Evolutionary conservation across 1,140 invertebrate genomes (phyloP).

Genomic region (Riptortus pedestris): DNA sequence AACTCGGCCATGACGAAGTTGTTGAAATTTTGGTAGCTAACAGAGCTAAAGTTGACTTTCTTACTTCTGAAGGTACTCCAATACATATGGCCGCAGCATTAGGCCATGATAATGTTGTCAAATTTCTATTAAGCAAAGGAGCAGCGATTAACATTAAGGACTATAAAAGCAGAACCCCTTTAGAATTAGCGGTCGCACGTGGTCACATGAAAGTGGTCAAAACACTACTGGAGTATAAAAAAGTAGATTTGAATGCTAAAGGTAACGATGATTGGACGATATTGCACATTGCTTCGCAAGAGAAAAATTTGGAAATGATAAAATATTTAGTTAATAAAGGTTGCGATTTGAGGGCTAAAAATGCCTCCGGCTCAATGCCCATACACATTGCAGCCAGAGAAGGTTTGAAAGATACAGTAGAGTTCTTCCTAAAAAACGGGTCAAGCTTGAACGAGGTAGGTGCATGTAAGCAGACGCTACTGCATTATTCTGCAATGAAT

Average conservation of each 20-base stretch:
- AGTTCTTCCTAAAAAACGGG: background rate
- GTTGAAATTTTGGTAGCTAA: no score
- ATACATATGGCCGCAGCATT: background rate
- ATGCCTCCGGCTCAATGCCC: background rate
- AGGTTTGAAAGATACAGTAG: background rate
- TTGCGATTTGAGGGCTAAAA: background rate
- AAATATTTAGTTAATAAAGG: background rate
- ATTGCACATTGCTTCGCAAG: background rate
- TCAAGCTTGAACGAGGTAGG: background rate
- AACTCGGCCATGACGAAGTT: no score
- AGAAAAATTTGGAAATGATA: background rate
- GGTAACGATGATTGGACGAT: background rate
- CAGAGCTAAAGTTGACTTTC: no score
- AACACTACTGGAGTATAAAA: background rate
- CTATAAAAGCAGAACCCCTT: background rate
- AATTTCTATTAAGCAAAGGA: background rate
- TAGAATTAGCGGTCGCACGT: background rate
- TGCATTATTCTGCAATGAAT: background rate
- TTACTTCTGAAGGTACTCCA: background rate
- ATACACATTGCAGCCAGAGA: background rate
- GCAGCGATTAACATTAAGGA: background rate
- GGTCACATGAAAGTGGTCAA: background rate
- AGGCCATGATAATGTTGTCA: background rate
- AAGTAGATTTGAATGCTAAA: background rate
- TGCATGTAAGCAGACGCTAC: background rate